Conservation (phyloP, 1,140 invertebrate genomes). For the Acromyrmex heyeri region DNA sequence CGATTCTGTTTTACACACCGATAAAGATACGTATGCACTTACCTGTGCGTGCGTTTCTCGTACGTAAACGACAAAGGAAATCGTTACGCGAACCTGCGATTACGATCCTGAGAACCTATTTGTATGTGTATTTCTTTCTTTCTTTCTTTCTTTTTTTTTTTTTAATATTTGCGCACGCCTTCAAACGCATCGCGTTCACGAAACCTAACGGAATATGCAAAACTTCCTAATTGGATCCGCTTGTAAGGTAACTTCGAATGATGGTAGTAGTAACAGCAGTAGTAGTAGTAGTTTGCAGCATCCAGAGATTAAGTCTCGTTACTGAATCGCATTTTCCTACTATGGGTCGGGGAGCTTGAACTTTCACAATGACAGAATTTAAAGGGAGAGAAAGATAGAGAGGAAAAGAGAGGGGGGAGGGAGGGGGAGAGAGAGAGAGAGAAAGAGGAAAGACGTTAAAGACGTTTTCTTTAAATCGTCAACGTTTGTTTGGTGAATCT, state of each 20-base stretch:
- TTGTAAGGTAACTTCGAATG: conserved; percentile 40
- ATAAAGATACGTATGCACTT: background rate
- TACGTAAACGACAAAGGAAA: conserved; percentile 14
- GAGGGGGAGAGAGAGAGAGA: background rate
- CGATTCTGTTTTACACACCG: background rate
- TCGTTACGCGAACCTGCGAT: conserved; percentile 60
- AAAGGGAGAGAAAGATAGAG: background rate
- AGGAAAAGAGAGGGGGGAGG: too few relatives aligned
- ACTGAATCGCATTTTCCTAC: conserved; percentile 61
- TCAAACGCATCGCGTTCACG: conserved; percentile 65
- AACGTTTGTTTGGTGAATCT: background rate
- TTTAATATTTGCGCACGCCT: conserved; percentile 54
- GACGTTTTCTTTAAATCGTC: background rate
- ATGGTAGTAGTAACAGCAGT: conserved; percentile 6
- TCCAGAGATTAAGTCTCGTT: conserved; percentile 55
- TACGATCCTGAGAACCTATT: conserved; percentile 54
- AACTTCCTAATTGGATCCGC: conserved; percentile 68
- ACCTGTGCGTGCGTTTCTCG: background rate
- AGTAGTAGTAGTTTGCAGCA: conserved; percentile 44
- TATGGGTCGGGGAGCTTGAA: conserved; percentile 27
- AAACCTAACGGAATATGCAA: conserved; percentile 69
- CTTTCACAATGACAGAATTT: conserved; percentile 50
- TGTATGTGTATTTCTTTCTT: conserved; percentile 31
- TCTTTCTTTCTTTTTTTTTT: background rate
- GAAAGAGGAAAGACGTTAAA: background rate